These are phyloP conservation scores for Cottoperca gobio DNA, from an alignment of 2,797 vertebrate genomes.

Conservation along the genomic window DNA sequence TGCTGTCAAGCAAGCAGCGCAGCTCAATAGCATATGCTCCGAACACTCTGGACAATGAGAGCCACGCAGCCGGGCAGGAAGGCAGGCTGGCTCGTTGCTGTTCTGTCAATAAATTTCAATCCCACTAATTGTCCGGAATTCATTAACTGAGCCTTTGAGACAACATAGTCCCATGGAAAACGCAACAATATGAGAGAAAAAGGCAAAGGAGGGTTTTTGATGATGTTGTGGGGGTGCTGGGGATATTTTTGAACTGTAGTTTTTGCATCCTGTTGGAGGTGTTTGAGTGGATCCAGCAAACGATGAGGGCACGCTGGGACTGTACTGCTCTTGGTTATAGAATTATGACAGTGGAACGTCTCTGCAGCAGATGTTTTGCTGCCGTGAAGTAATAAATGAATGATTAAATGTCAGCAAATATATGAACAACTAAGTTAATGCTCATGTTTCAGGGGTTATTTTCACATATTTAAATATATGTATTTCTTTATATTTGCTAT, in stretches of 20 bases:
- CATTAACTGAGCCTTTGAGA: constrained; percentile 90
- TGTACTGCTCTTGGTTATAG: constrained; percentile 23
- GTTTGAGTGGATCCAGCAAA: constrained; percentile 44
- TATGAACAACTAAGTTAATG: background rate
- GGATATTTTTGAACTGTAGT: constrained; percentile 56
- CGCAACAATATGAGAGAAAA: constrained; percentile 79
- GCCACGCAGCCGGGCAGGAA: constrained; percentile 84
- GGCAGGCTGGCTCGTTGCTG: constrained; percentile 78
- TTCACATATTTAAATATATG: background rate
- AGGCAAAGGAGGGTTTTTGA: constrained; percentile 48
- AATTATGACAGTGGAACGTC: constrained; percentile 23
- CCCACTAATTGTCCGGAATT: constrained; percentile 97
- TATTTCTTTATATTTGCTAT: background rate
- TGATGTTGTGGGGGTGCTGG: constrained; percentile 49
- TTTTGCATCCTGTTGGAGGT: constrained; percentile 55
- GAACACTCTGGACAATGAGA: constrained; percentile 93
- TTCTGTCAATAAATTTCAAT: constrained; percentile 99
- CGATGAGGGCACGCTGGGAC: constrained; percentile 28
- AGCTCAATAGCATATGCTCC: constrained; percentile 87
- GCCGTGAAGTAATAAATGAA: constrained; percentile 13
- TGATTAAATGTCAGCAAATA: background rate
- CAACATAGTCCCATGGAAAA: constrained; percentile 76
- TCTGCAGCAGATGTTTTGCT: background rate
- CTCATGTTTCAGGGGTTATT: background rate
- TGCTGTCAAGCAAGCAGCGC: constrained; percentile 89